Percentiles rank a stretch among this genome's conserved stretches.
These are phyloP conservation scores for Nephrocerus scutellatus DNA, from an alignment of 2,888 invertebrate species.

Conservation along the genomic window DNA sequence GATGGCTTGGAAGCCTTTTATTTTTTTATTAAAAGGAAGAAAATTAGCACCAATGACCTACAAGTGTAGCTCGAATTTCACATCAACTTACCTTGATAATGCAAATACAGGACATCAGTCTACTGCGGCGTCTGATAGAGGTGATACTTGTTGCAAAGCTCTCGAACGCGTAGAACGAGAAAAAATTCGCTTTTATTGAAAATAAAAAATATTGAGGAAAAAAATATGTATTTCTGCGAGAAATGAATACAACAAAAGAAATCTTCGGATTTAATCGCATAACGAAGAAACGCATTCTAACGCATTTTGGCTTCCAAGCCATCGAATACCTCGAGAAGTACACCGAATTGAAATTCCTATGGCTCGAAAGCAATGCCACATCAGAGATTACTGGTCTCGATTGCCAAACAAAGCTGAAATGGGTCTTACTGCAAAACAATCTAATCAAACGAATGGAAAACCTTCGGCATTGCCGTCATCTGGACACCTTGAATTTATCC, in stretches of 20 bases:
- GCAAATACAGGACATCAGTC: slow-evolving; percentile 89
- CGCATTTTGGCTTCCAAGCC: slow-evolving; percentile 66
- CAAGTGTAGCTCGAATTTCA: neutral
- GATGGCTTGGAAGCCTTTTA: slow-evolving; percentile 75
- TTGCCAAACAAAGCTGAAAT: slow-evolving; percentile 65
- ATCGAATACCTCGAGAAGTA: slow-evolving; percentile 93
- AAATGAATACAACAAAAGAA: too few species aligned
- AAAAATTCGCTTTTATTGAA: too few species aligned
- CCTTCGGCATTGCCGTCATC: slow-evolving; percentile 58
- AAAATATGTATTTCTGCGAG: too few species aligned
- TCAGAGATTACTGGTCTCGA: slow-evolving; percentile 76
- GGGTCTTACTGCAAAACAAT: slow-evolving; percentile 85
- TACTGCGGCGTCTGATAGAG: slow-evolving; percentile 81
- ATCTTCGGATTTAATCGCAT: slow-evolving; percentile 52
- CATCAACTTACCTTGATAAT: slow-evolving; percentile 71
- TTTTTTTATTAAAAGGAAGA: too few species aligned
- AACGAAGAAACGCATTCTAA: slow-evolving; percentile 73
- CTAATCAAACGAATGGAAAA: slow-evolving; percentile 77
- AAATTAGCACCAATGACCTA: too few species aligned
- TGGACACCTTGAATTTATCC: slow-evolving; percentile 81
- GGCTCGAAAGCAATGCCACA: slow-evolving; percentile 90
- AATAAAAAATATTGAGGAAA: too few species aligned
- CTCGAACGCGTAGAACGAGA: slow-evolving; percentile 62
- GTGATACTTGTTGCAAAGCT: slow-evolving; percentile 77
- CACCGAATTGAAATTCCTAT: slow-evolving; percentile 81